Evolutionary conservation across 1,140 invertebrate species (phyloP), one percentile per base, ranked within the genome.

Genomic region (Nilaparvata lugens): DNA sequence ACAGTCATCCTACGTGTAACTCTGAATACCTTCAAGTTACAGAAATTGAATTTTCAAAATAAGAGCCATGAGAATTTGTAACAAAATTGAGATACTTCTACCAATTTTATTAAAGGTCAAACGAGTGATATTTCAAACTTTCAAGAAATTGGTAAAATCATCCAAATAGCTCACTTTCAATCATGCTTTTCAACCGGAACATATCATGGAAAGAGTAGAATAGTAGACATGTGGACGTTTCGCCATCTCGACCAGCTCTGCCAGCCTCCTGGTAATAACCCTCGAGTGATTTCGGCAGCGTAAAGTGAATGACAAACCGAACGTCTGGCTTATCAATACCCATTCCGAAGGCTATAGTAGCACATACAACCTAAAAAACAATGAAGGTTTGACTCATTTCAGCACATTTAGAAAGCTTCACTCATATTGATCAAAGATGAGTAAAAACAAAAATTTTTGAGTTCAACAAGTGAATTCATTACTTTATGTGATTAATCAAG

Each of bases 261-360:
- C 97, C 97, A 52, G 94, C 88, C 78, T 99, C 97, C 74, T 99
- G 97, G 77, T 99, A 99, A 71, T 96, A 97, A 1, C 93, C 92
- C 78, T 99, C 96, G 66, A 99, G 87, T 16, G 91, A 96, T 76
- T 96, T 97, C 24, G 95, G 95, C 60, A 97, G 66, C 1, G 90
- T 86, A 70, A 89, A 89, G 74, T 98, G 96, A 56, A 98, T 83
- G 0, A 96, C 91, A 77, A 85, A 95, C 14, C 90, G 81, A 2
- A 95, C 92, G 77, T 95, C 91, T 13, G 94, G 87, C 71, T 98
- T 98, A 77, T 98, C 95, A 62, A 98, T 95, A 13, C 95, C 96
- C 95, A 98, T 97, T 45, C 93, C 93, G 80, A 97, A 96, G 0
- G 95, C 95, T 64, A 98, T 92, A 0, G 95, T 98, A 19, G 95